phyloP scores from a whole-genome alignment of 2,888 invertebrate species.

The Incurvaria masculella region DNA sequence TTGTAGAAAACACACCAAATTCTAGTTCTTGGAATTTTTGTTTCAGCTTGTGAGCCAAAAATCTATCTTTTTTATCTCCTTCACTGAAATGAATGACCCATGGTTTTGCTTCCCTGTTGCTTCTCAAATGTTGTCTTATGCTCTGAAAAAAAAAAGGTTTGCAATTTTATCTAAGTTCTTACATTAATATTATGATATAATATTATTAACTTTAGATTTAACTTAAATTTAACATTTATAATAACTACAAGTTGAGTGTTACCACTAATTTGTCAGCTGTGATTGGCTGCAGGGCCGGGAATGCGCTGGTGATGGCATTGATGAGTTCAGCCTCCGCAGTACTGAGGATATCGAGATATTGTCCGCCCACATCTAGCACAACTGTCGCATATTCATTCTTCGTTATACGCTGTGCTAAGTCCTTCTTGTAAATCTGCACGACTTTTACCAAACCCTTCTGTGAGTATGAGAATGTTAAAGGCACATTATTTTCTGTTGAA shows the following conservation, averaged over 20 bases:
- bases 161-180: too few species aligned
- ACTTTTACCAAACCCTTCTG: constrained; percentile 35
- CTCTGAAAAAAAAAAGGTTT: constrained; percentile 24
- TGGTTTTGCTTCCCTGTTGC: constrained; percentile 25
- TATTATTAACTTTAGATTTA: too few species aligned
- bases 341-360: constrained; percentile 26
- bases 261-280: constrained; percentile 36
- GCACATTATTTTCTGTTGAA: neutral
- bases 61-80: constrained; percentile 23
- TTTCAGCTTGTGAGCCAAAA: constrained; percentile 47
- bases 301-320: constrained; percentile 26
- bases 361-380: constrained; percentile 30
- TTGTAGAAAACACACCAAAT: constrained; percentile 54
- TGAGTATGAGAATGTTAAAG: constrained; percentile 13
- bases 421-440: constrained; percentile 30
- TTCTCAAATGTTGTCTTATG: constrained; percentile 29
- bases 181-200: too few species aligned
- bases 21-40: constrained; percentile 50
- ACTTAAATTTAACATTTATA: too few species aligned
- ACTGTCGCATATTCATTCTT: constrained; percentile 28
- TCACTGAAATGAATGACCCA: constrained; percentile 37
- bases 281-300: constrained; percentile 31
- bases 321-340: constrained; percentile 33
- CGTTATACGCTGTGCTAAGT: constrained; percentile 26
- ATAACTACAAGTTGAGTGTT: too few species aligned